A percentile compares a stretch with the other conserved stretches of the same genome.
Evolutionary conservation across 2,797 vertebrate species (phyloP).

Genomic region (Erethizon dorsatum): DNA sequence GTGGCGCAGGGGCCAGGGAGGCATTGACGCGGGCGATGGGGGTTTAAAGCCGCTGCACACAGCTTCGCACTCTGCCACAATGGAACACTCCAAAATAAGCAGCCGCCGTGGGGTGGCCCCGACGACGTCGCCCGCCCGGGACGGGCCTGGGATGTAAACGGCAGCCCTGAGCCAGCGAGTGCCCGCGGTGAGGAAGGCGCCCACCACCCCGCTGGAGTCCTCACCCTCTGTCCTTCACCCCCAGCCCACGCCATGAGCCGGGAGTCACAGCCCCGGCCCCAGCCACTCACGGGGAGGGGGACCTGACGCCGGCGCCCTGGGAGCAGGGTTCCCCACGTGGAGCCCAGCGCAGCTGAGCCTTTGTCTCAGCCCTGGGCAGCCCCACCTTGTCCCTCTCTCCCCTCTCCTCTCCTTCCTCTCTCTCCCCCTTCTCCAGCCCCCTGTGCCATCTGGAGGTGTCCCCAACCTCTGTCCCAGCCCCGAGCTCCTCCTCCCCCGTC

Average conservation of each 20-base stretch:
- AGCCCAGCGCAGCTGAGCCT: constrained; percentile 73
- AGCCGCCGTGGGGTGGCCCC: constrained; percentile 69
- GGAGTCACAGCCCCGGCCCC: constrained; percentile 25
- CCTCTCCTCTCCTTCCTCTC: not conserved
- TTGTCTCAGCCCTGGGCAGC: constrained; percentile 76
- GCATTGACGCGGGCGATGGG: constrained; percentile 67
- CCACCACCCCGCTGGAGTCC: not conserved
- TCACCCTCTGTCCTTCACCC: constrained; percentile 62
- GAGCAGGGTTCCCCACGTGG: constrained; percentile 73
- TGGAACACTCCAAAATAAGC: constrained; percentile 87
- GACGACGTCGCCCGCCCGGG: constrained; percentile 3
- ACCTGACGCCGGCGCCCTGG: constrained; percentile 7
- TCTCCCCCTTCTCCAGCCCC: not conserved
- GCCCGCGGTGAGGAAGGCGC: not conserved
- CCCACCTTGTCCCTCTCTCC: not conserved
- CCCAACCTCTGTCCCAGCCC: not conserved
- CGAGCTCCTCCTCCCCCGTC: not conserved
- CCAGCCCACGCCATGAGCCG: constrained; percentile 68
- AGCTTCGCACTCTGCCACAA: constrained; percentile 85
- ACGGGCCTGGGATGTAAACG: constrained; percentile 75
- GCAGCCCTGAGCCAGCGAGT: constrained; percentile 65
- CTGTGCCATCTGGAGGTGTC: not conserved
- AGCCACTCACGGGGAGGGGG: constrained; percentile 53
- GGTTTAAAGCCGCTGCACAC: constrained; percentile 73
- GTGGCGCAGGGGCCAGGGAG: constrained; percentile 70